phyloP scores from a whole-genome alignment of 2,888 invertebrate genomes.

The Ariolimax columbianus region DNA sequence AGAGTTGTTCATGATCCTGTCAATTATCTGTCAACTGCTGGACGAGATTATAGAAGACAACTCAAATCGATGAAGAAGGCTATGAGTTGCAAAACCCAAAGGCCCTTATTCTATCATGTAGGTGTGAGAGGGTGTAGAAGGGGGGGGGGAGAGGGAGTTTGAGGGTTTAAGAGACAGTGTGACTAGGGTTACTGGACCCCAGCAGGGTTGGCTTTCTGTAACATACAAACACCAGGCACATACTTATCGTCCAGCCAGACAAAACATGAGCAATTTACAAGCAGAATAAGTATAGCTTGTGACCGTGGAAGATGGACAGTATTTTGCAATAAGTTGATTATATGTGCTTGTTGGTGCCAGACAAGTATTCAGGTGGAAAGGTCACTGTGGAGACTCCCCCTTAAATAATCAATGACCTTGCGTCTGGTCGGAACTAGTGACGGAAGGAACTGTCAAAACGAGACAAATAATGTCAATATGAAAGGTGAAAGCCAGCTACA shows the following conservation, averaged over 20 bases:
- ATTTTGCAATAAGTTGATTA: background rate
- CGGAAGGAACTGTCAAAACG: background rate
- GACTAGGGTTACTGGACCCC: too few species aligned
- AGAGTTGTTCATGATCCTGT: too few species aligned
- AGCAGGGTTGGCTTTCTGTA: too few species aligned
- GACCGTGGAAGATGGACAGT: background rate
- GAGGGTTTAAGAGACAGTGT: too few species aligned
- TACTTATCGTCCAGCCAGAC: background rate
- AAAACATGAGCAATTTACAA: background rate
- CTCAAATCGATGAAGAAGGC: too few species aligned
- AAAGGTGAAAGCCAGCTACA: background rate
- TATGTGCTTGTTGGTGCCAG: background rate
- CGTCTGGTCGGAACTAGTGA: constrained; percentile 9
- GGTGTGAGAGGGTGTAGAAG: too few species aligned
- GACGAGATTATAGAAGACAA: too few species aligned
- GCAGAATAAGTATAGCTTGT: background rate
- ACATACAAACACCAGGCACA: background rate
- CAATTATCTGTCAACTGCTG: too few species aligned
- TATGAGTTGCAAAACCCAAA: too few species aligned
- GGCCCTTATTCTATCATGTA: too few species aligned
- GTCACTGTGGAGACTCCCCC: background rate
- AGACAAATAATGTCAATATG: background rate
- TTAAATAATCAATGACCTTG: background rate
- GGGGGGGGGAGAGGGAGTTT: too few species aligned
- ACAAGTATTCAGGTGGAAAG: background rate